Evolutionary conservation across 1,140 invertebrate species (phyloP).

Genomic region (Pseudachorutes palmiensis): DNA sequence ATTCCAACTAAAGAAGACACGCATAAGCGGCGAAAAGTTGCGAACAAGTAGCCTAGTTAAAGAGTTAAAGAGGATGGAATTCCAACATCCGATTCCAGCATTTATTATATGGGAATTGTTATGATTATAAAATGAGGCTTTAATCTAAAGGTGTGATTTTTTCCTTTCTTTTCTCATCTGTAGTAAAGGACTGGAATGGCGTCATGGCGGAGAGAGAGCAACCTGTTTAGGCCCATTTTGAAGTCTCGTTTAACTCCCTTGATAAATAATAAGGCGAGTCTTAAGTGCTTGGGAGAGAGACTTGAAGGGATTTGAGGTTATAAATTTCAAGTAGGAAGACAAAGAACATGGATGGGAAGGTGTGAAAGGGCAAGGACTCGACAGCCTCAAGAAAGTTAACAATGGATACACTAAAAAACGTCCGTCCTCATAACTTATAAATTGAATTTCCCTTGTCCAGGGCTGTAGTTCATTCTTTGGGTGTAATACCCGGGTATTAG

Average conservation of each 20-base stretch:
- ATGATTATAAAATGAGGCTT: no score
- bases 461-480: no score
- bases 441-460: neutral
- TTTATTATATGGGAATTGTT: no score
- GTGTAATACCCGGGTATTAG: no score
- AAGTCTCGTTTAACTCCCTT: neutral
- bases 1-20: constrained; percentile 1
- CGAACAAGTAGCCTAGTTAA: no score
- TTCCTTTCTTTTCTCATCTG: no score
- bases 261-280: neutral
- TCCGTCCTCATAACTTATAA: constrained; percentile 8
- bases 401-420: neutral
- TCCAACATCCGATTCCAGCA: no score
- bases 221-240: neutral
- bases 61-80: no score
- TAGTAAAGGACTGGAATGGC: no score
- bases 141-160: no score
- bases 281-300: neutral
- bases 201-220: neutral
- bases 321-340: neutral
- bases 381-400: neutral
- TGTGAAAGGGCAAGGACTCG: constrained; percentile 13
- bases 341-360: constrained; percentile 8
- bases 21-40: no score
- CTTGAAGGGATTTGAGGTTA: neutral